Evolutionary conservation across 2,797 vertebrate species (phyloP).

Genomic region (Bovichtus variegatus): DNA sequence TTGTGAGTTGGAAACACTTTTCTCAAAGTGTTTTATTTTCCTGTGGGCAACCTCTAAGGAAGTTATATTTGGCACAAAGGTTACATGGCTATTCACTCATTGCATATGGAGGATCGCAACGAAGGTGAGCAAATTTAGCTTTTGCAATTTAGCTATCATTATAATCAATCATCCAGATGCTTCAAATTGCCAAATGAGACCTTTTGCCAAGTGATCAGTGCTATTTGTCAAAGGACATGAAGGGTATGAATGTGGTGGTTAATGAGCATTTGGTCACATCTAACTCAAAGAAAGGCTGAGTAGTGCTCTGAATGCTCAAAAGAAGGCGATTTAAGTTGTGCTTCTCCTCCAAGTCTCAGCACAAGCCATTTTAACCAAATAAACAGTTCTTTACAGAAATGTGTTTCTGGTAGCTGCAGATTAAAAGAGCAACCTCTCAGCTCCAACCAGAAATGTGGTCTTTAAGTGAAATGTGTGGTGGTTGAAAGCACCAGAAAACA

Average conservation of each 20-base stretch:
- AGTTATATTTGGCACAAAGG: conserved; percentile 65
- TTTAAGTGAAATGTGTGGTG: conserved; percentile 34
- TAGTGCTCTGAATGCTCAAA: neutral
- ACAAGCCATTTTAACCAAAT: conserved; percentile 33
- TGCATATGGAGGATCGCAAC: conserved; percentile 34
- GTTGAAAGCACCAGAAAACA: conserved; percentile 40
- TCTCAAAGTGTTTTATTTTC: conserved; percentile 45
- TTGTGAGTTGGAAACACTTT: conserved; percentile 36
- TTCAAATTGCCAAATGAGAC: conserved; percentile 69
- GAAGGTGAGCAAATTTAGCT: conserved; percentile 47
- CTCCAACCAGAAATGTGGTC: conserved; percentile 28
- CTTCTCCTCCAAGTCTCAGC: conserved; percentile 4
- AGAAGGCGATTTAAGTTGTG: neutral
- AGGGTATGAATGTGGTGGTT: conserved; percentile 59
- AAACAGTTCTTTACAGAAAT: conserved; percentile 24
- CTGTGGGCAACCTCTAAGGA: conserved; percentile 28
- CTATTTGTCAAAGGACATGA: conserved; percentile 65
- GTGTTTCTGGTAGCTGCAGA: conserved; percentile 18
- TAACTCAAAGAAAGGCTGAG: conserved; percentile 26
- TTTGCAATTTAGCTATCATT: conserved; percentile 62
- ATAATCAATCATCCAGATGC: conserved; percentile 69
- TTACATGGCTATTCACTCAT: conserved; percentile 39
- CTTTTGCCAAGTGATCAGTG: conserved; percentile 69
- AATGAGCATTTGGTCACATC: conserved; percentile 59
- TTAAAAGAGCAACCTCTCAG: conserved; percentile 23